Evolutionary conservation across 2,888 invertebrate genomes (phyloP), one percentile per base, ranked within the genome.

Genomic region (Ormyrus thymus): DNA sequence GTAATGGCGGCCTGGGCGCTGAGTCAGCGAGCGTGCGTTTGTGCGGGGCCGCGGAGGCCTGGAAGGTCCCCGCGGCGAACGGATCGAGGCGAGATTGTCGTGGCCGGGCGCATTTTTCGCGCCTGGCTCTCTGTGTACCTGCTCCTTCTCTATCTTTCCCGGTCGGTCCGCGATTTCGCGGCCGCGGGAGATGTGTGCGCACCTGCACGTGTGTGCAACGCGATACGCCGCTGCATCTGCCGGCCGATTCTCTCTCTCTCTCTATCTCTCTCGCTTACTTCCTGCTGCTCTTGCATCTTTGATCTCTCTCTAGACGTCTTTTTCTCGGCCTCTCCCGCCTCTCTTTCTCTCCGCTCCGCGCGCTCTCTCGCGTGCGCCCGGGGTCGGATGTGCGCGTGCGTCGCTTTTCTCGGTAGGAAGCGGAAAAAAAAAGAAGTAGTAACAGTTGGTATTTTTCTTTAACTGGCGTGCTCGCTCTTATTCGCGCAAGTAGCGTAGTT

Each of bases 171-270:
- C 62, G 45, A 15, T 48, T 62, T 64, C 15, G 50, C 64, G 59
- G 15, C 51, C 29, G 65, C 7, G 15, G 11, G 59, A 3, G 11
- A 13, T 55, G 15, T 80, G 70, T 80, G 48, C 81, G 83, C 84
- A 83, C 82, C 82, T 82, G 81, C 83, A 84, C 81, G 83, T 83
- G 29, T 29, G 70, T 77, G 84, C 82, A 83, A 77, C 81, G 76
- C 80, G 81, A 75, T 81, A 81, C 82, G 74, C 69, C 76, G 74
- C 76, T 81, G 82, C 82, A 82, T 83, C 81, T 72, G 80, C 4
- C 29, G 29, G 1, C 3, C 29, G 29, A 29, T 76, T 78, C 70
- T 45, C 55, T 74, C 76, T 80, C 65, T 78, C 29, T 81, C 78
- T 79, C 70, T 72, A 7, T 78, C 76, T 76, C 61, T 81, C 79